Conservation (phyloP, 2,888 invertebrate species). For the Andrena minutula region DNA sequence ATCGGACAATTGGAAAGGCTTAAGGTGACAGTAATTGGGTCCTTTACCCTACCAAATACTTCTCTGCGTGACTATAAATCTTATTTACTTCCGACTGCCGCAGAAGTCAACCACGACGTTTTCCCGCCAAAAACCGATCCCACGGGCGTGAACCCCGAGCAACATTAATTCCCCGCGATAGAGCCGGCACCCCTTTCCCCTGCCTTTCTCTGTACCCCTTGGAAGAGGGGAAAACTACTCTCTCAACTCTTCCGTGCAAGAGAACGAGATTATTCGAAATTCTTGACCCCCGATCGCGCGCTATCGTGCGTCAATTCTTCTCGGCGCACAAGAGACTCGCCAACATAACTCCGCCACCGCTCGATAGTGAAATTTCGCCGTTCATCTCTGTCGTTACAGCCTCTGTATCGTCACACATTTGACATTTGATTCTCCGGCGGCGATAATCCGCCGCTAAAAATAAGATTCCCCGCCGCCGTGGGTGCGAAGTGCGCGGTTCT, state of each 20-base stretch:
- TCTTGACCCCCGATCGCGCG: not conserved
- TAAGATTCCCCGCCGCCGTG: not conserved
- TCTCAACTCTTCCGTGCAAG: not conserved
- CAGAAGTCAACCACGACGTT: too few species aligned
- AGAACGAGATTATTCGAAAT: not conserved
- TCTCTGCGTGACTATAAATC: too few species aligned
- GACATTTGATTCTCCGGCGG: not conserved
- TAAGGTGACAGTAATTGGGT: too few species aligned
- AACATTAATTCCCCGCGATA: not conserved
- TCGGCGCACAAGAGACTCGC: not conserved
- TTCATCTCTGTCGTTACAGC: not conserved
- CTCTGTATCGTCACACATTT: not conserved
- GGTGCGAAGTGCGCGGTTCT: not conserved
- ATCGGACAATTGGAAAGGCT: too few species aligned
- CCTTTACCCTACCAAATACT: too few species aligned
- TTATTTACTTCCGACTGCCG: too few species aligned
- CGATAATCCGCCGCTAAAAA: constrained; percentile 3
- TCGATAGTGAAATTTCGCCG: not conserved
- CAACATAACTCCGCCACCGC: not conserved
- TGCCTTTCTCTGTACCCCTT: not conserved
- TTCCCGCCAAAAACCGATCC: not conserved
- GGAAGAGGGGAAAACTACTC: not conserved
- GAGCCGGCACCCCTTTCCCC: not conserved
- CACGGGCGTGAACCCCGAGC: not conserved
- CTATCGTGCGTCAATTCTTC: not conserved